phyloP scores from a whole-genome alignment of 2,888 invertebrate genomes.

The Apotomis betuletana region DNA sequence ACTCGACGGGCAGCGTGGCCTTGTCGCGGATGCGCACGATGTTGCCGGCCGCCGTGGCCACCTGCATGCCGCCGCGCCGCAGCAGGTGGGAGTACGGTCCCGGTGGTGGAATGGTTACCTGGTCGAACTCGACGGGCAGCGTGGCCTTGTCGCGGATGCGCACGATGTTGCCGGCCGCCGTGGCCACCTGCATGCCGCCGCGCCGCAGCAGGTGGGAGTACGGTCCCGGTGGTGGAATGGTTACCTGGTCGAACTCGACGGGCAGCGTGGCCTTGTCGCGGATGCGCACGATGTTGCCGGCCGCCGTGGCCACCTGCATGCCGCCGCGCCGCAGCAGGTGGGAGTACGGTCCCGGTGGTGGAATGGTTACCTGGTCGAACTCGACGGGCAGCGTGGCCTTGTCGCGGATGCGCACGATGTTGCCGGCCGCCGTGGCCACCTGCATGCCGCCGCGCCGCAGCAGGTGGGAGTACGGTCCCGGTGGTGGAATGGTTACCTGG shows the following conservation, averaged over 20 bases:
- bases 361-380: slow-evolving; percentile 63
- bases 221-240: not conserved
- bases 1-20: slow-evolving; percentile 59
- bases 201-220: too few relatives aligned
- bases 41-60: slow-evolving; percentile 69
- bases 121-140: slow-evolving; percentile 64
- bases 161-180: slow-evolving; percentile 71
- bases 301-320: slow-evolving; percentile 62
- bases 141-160: slow-evolving; percentile 66
- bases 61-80: too few relatives aligned
- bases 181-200: slow-evolving; percentile 58
- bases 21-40: slow-evolving; percentile 72
- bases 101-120: slow-evolving; percentile 50
- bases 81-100: too few relatives aligned
- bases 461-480: too few relatives aligned
- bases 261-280: slow-evolving; percentile 62
- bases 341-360: too few relatives aligned
- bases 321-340: too few relatives aligned
- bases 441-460: too few relatives aligned
- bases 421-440: slow-evolving; percentile 66
- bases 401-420: slow-evolving; percentile 72
- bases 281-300: slow-evolving; percentile 71
- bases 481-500: slow-evolving; percentile 52
- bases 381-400: slow-evolving; percentile 60
- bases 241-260: slow-evolving; percentile 69